Base-by-base conservation (phyloP, 2,797 vertebrate genomes). In the Enteromius viviparus region DNA sequence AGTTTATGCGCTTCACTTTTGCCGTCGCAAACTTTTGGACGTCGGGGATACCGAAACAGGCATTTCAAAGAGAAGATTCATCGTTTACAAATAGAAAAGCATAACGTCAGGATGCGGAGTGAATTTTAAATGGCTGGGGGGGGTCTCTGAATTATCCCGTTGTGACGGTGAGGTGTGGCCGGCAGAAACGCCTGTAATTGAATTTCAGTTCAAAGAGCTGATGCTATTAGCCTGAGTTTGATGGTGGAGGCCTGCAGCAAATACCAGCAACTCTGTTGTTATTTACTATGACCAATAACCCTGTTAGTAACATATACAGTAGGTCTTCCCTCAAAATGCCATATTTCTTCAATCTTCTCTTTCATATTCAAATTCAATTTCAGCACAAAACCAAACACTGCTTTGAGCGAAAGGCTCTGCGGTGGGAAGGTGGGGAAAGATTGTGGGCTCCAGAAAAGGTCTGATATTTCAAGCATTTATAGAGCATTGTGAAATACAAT, bases 201-300 rank as follows among this genome's bases (percentile, higher is more conserved):
- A 87, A 87, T 87, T 87, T 80, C 71, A 87, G 86, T 89, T 89
- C 89, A 88, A 89, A 89, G 87, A 85, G 86, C 32, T 51, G 81
- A 85, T 81, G 86, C 74, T 85, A 84, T 88, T 84, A 82, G 85
- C 78, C 79, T 12, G 71, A 60, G 76, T 81, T 80, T 80, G 83
- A 81, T 71, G 78, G 51, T 60, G 78, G 53, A 71, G 26, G 77
- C 78, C 83, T 58, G 49, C 26, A 71, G 81, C 81, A 55, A 72
- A 68, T 62, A 72, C 80, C 81, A 60, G 71, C 78, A 78, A 76
- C 84, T 72, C 84, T 85, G 84, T 82, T 87, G 82, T 84, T 85
- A 74, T 85, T 88, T 86, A 85, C 81, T 78, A 81, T 81, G 77
- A 85, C 84, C 84, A 87, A 84, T 84, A 85, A 83, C 78, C 81